Evolutionary conservation across 2,797 vertebrate genomes (phyloP), one percentile per base, ranked within the genome.

Genomic region (Enteromius argenteus): DNA sequence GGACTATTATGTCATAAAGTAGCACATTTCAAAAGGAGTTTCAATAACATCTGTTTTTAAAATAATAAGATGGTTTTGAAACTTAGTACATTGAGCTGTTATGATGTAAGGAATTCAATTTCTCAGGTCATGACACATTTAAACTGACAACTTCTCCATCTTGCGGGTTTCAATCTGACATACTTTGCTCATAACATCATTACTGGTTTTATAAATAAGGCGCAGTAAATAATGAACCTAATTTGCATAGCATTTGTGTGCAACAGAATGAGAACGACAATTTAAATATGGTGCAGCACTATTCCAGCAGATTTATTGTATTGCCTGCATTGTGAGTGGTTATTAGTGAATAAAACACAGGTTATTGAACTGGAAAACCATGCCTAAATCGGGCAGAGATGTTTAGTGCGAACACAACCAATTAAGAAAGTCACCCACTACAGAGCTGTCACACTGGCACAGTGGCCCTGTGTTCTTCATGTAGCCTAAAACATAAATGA

Each of bases 331-430:
- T 30, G 27, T n/a, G 46, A n/a, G 46, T 53, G 71, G 60, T 30
- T 32, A 74, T 74, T 53, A 35, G 10, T n/a, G 11, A 74, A 74
- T 53, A 74, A 74, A 32, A 35, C 30, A 21, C 30, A 74, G 10
- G 9, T 21, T 32, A 9, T 21, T 51, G 27, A 30, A 49, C 44
- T 51, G 69, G 51, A 51, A 73, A 7, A n/a, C 17, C 10, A n/a
- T 74, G 27, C 17, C 19, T 14, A 21, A 74, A 74, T 53, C 17
- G 32, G 66, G 79, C 35, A 58, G 3, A 58, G 51, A 46, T 5
- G 1, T 32, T 72, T 49, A 49, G n/a, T 32, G 69, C 30, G 37
- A 56, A 74, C 10, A n/a, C 49, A 74, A 35, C 19, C 4, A 0
- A 30, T 15, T 11, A 58, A 30, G 35, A 58, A 14, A 71, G 66